Evolutionary conservation across 2,113 vertebrate genomes (phyloP), one percentile per base, ranked within the genome.

Genomic region (Pipa parva): DNA sequence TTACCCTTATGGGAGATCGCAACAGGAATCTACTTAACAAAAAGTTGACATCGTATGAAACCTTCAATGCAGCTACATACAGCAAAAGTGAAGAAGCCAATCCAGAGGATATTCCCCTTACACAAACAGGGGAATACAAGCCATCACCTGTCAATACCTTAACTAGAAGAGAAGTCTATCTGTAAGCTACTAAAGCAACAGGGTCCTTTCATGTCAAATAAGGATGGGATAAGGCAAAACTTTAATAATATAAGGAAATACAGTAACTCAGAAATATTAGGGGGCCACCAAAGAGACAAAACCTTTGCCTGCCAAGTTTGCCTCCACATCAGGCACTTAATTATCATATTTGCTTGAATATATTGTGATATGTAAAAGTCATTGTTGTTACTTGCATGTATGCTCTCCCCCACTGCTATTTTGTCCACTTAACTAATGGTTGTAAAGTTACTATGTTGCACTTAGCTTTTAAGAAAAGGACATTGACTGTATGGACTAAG

Each of bases 21-120:
- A 99, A 99, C 87, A 92, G 97, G 80, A 98, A 99, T 86, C 91
- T 98, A 81, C 94, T 99, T 59, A 94, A 92, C 85, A 97, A 93
- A 91, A 99, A 96, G 90, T 90, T 97, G 88, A 91, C 94, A 85
- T 97, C 96, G 73, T 98, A 98, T 57, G 95, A 98, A 79, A 89
- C 92, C 85, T 98, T 98, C 74, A 91, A 89, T 4, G 83, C 90
- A 15, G 90, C 95, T 78, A 91, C 88, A 77, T 98, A 93, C 78
- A 87, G 91, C 80, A 92, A 91, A 76, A 90, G 85, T 5, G 92
- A 94, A 81, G 91, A 90, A 66, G 83, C 85, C 77, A 91, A 90
- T 70, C 88, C 89, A 17, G 97, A 99, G 88, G 94, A 98, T 89
- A 99, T 99, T 74, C 97, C 97, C 62, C 88, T 99, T 68, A 93